These are phyloP conservation scores for Probosciger aterrimus DNA, from an alignment of 2,113 vertebrate genomes.

Conservation along the genomic window DNA sequence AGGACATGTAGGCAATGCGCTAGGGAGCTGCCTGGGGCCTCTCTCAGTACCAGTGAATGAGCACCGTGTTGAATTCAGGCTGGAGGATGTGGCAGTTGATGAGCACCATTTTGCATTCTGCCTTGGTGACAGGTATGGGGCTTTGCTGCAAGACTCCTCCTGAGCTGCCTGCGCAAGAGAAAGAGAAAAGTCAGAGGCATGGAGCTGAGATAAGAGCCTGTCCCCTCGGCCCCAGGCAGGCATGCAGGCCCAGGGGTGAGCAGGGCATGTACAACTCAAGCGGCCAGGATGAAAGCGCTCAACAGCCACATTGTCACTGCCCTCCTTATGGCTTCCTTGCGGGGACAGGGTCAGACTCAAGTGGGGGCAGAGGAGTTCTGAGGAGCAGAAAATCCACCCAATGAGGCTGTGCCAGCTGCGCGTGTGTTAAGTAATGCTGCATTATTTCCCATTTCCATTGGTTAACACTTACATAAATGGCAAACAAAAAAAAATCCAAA, in stretches of 20 bases:
- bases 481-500: background rate
- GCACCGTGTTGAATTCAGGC: rapidly evolving
- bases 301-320: background rate
- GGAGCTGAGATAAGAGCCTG: background rate
- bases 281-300: background rate
- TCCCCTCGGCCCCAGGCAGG: background rate
- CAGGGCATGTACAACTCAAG: background rate
- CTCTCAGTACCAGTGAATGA: constrained; percentile 37
- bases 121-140: background rate
- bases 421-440: background rate
- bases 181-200: background rate
- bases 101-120: background rate
- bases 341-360: background rate
- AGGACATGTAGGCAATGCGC: constrained; percentile 22
- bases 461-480: background rate
- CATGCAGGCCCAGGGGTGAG: background rate
- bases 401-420: background rate
- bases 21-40: background rate
- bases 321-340: background rate
- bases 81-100: background rate
- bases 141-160: background rate
- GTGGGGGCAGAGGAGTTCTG: background rate
- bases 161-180: background rate
- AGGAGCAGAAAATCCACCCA: background rate
- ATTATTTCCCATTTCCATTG: background rate